A percentile compares a stretch with the other conserved stretches of the same genome.
Evolutionary conservation across 1,140 invertebrate species (phyloP).

Genomic region (Odontomachus brunneus): DNA sequence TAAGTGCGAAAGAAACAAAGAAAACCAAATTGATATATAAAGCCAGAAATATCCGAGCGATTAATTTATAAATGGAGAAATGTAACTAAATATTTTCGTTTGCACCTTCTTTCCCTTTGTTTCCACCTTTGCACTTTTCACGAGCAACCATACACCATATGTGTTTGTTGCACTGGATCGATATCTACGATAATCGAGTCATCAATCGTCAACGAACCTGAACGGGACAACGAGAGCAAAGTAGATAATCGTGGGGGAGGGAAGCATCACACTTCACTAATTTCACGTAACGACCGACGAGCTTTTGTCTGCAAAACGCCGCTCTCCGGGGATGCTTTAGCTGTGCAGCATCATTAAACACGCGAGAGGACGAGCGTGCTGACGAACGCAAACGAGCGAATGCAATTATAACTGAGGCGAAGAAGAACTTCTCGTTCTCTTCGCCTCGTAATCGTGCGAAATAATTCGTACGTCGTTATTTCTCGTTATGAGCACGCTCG

Average conservation of each 20-base stretch:
- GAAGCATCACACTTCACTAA: constrained; percentile 64
- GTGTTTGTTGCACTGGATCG: neutral
- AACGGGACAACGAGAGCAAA: constrained; percentile 46
- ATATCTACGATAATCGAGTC: constrained; percentile 25
- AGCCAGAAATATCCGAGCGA: too few relatives aligned
- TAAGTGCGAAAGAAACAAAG: too few relatives aligned
- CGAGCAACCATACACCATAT: neutral
- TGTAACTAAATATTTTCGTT: too few relatives aligned
- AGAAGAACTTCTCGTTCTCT: neutral
- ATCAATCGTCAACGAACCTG: constrained; percentile 43
- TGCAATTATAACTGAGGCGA: constrained; percentile 43
- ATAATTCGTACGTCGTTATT: neutral
- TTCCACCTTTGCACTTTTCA: neutral
- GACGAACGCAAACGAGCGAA: constrained; percentile 49
- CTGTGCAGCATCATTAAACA: constrained; percentile 55
- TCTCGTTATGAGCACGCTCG: neutral
- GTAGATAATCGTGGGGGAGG: constrained; percentile 67
- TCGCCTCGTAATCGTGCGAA: constrained; percentile 14
- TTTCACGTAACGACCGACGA: constrained; percentile 63
- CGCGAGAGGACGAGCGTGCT: constrained; percentile 53
- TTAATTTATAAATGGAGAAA: too few relatives aligned
- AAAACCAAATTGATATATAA: too few relatives aligned
- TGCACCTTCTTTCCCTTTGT: too few relatives aligned
- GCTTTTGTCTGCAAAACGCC: constrained; percentile 45
- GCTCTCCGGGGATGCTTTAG: constrained; percentile 43